Evolutionary conservation across 2,797 vertebrate genomes (phyloP), one percentile per base, ranked within the genome.

Genomic region (Acipenser oxyrinchus): DNA sequence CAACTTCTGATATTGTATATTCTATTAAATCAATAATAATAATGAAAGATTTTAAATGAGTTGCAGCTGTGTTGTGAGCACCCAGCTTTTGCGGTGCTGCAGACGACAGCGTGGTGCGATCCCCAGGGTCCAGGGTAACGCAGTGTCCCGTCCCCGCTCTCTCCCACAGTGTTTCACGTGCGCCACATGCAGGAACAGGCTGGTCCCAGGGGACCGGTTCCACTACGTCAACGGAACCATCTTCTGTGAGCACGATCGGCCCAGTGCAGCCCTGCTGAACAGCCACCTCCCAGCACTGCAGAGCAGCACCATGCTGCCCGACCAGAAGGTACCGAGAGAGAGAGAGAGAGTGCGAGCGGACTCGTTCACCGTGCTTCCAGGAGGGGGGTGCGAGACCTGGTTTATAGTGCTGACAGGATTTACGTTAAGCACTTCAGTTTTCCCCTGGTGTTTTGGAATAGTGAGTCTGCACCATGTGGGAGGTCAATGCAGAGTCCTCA

Each of bases 201-300:
- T 92, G 70, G 83, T 92, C 13, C 88, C 89, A 0, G 90, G 90
- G 0, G 90, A 92, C 73, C 81, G 87, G 58, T 91, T 92, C 65
- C 89, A 91, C 75, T 91, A 89, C 55, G 69, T 91, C 67, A 88
- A 90, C 1, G 90, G 90, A 62, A 85, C 87, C 2, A 88, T 92
- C 77, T 92, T 91, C 79, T 92, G 90, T 60, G 90, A 92, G 72
- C 90, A 89, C 1, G 90, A 92, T 74, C 83, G 86, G 51, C 90
- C 90, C 0, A 85, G 86, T 6, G 81, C 79, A n/a, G 82, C 74
- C 0, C 78, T 87, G 67, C 79, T 89, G 65, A 69, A 71, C 49
- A 81, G 81, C 63, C 89, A 87, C 73, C 74, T 86, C 23, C 63
- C 81, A 10, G 72, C 86, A 1, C 76, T 90, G 71, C 88, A 87